Percentiles rank a stretch among this genome's conserved stretches.
Conservation (phyloP, 2,888 invertebrate genomes). For the Pyrrhopygopsis socrates region DNA sequence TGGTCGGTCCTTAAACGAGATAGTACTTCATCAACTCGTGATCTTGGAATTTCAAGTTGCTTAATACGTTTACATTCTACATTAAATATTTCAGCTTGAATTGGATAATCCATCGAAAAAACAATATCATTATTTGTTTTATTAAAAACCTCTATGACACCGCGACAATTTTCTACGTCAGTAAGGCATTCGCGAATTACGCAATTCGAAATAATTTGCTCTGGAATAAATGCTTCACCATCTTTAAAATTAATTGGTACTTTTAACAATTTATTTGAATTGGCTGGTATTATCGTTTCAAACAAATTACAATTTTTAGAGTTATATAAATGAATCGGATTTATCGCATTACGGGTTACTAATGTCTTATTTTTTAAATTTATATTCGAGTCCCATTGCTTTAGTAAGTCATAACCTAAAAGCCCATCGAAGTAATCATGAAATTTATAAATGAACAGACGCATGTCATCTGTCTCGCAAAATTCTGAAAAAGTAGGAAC, state of each 20-base stretch:
- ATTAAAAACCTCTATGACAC: neutral
- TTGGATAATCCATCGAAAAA: neutral
- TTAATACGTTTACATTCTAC: neutral
- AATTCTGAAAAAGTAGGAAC: neutral
- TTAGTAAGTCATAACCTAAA: neutral
- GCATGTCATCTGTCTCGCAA: neutral
- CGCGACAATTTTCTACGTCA: neutral
- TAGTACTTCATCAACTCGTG: neutral
- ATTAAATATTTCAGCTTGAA: neutral
- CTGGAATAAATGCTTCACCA: slow-evolving; percentile 16
- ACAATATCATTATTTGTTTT: neutral
- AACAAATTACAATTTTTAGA: neutral
- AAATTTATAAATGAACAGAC: neutral
- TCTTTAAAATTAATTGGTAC: slow-evolving; percentile 15
- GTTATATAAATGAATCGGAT: neutral
- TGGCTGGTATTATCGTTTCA: neutral
- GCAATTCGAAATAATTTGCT: neutral
- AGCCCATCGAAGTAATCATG: neutral
- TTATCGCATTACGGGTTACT: neutral
- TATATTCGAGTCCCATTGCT: neutral
- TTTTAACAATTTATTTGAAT: neutral
- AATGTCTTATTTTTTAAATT: neutral
- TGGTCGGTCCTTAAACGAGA: neutral
- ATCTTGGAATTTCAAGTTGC: neutral
- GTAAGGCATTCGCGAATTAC: neutral